Conservation (phyloP, 2,797 vertebrate species). For the Tadarida brasiliensis region DNA sequence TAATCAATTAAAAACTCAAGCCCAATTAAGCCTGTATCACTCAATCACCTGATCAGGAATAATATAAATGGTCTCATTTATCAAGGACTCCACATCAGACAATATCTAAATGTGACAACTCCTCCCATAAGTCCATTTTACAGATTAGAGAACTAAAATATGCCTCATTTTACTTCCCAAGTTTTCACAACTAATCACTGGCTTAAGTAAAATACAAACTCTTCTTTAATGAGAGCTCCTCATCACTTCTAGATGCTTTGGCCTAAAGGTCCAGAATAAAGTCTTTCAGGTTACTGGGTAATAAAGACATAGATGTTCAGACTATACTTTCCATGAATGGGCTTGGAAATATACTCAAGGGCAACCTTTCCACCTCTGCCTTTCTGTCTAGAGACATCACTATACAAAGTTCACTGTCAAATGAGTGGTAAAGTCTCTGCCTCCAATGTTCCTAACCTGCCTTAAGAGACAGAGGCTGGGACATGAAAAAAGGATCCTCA, state of each 20-base stretch:
- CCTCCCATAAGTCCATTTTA: slow-evolving; percentile 8
- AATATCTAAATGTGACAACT: not conserved
- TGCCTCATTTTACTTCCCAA: not conserved
- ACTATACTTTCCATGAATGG: not conserved
- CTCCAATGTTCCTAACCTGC: not conserved
- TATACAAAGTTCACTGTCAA: not conserved
- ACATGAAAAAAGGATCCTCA: not conserved
- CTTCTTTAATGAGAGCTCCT: not conserved
- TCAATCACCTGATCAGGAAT: slow-evolving; percentile 28
- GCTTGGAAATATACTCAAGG: not conserved
- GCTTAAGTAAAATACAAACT: slow-evolving; percentile 57
- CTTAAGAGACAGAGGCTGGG: not conserved
- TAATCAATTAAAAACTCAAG: slow-evolving; percentile 45
- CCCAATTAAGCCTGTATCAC: slow-evolving; percentile 13
- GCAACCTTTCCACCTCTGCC: not conserved
- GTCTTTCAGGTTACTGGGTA: not conserved
- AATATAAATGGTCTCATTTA: slow-evolving; percentile 53
- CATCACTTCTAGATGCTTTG: not conserved
- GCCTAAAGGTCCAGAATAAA: not conserved
- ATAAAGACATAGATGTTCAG: slow-evolving; percentile 1
- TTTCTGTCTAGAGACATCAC: not conserved
- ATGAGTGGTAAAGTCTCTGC: not conserved
- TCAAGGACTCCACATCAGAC: slow-evolving; percentile 23
- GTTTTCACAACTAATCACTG: not conserved
- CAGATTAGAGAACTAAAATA: slow-evolving; percentile 30